Percentiles rank a stretch among this genome's conserved stretches.
Conservation (phyloP, 2,888 invertebrate genomes). For the Callimorpha dominula region DNA sequence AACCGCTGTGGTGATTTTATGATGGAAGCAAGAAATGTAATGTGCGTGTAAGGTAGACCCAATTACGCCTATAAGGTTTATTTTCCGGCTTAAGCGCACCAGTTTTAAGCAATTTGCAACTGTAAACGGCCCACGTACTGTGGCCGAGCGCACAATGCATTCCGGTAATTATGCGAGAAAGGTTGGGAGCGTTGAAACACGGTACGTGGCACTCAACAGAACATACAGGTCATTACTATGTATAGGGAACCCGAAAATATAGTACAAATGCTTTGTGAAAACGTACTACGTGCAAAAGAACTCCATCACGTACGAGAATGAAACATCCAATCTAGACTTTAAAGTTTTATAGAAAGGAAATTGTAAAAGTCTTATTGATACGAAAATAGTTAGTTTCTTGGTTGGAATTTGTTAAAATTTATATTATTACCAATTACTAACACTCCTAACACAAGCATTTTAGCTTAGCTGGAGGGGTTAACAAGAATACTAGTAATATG, state of each 20-base stretch:
- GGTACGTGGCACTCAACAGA: slow-evolving; percentile 38
- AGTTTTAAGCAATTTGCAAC: slow-evolving; percentile 71
- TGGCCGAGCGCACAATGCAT: slow-evolving; percentile 74
- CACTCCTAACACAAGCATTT: no score
- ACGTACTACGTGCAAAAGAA: background rate
- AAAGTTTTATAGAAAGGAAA: background rate
- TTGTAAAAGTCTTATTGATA: background rate
- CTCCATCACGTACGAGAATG: background rate
- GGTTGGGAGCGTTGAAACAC: slow-evolving; percentile 65
- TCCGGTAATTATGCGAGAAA: slow-evolving; percentile 80
- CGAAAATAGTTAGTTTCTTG: no score
- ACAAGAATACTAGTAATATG: no score
- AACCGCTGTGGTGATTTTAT: background rate
- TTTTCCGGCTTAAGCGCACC: slow-evolving; percentile 64
- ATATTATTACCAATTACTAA: background rate
- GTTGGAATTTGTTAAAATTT: background rate
- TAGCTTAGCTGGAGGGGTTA: no score
- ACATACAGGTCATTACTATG: slow-evolving; percentile 39
- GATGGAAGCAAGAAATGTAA: background rate
- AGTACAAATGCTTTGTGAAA: background rate
- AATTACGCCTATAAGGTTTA: slow-evolving; percentile 60
- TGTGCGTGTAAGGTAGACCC: slow-evolving; percentile 20
- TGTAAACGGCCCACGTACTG: slow-evolving; percentile 72
- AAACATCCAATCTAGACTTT: background rate
- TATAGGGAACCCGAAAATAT: slow-evolving; percentile 30